A percentile compares a stretch with the other conserved stretches of the same genome.
phyloP scores from a whole-genome alignment of 2,888 invertebrate species.

The Adela reaumurella region DNA sequence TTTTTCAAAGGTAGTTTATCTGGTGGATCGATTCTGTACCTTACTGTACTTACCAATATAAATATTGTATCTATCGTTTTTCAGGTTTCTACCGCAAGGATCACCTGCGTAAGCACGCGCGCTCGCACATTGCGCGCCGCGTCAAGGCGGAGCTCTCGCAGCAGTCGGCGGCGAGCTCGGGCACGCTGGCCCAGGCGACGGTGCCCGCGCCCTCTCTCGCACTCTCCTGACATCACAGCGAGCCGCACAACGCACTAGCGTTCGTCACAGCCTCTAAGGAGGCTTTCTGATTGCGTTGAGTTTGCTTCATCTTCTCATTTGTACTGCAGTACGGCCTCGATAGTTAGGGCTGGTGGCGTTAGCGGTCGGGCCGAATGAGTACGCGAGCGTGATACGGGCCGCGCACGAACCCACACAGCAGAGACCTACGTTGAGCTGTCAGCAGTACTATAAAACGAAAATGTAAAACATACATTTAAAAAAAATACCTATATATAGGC shows the following conservation, averaged over 20 bases:
- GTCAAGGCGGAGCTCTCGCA: conserved; percentile 82
- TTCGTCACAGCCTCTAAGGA: conserved; percentile 42
- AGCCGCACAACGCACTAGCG: conserved; percentile 31
- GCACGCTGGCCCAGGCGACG: conserved; percentile 25
- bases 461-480: no score
- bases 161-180: conserved; percentile 47
- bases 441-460: no score
- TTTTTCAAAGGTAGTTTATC: no score
- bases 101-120: conserved; percentile 80
- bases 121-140: conserved; percentile 79
- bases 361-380: no score
- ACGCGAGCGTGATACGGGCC: no score
- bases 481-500: no score
- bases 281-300: conserved; percentile 26
- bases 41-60: neutral
- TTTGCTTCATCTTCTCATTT: no score
- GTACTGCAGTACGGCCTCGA: no score
- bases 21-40: no score
- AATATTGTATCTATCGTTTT: neutral
- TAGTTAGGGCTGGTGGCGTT: no score
- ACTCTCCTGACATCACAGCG: conserved; percentile 15
- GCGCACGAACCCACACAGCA: no score
- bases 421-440: no score
- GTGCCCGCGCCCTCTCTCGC: conserved; percentile 25
- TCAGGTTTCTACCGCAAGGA: conserved; percentile 82